A percentile compares a stretch with the other conserved stretches of the same genome.
phyloP scores from a whole-genome alignment of 2,113 vertebrate species.

The Alouatta palliata region DNA sequence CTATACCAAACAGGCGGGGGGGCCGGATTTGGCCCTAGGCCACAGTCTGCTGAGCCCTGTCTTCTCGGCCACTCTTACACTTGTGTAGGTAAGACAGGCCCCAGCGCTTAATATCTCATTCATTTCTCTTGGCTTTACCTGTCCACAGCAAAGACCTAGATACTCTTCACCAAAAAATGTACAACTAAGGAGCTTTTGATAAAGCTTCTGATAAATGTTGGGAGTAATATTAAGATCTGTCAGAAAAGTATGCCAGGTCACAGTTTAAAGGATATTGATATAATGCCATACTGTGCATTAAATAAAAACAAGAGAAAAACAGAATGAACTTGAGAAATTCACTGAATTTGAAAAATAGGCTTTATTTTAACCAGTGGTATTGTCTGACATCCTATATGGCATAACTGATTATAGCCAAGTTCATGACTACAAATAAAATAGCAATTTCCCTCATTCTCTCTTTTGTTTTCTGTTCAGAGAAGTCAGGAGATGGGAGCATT shows the following conservation, averaged over 20 bases:
- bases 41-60: background rate
- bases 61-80: background rate
- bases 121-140: background rate
- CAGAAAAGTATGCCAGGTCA: background rate
- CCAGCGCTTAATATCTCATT: background rate
- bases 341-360: conserved; percentile 87
- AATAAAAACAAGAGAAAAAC: background rate
- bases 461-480: conserved; percentile 34
- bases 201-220: background rate
- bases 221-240: background rate
- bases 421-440: conserved; percentile 79
- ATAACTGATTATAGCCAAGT: conserved; percentile 83
- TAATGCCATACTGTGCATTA: background rate
- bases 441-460: conserved; percentile 67
- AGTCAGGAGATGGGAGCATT: conserved; percentile 56
- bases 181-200: background rate
- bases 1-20: background rate
- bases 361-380: conserved; percentile 89
- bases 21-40: background rate
- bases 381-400: conserved; percentile 81
- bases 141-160: background rate
- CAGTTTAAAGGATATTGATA: background rate
- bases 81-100: background rate
- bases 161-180: background rate
- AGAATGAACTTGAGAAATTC: conserved; percentile 55